Evolutionary conservation across 1,140 invertebrate species (phyloP), one percentile per base, ranked within the genome.

Genomic region (Homarus americanus): DNA sequence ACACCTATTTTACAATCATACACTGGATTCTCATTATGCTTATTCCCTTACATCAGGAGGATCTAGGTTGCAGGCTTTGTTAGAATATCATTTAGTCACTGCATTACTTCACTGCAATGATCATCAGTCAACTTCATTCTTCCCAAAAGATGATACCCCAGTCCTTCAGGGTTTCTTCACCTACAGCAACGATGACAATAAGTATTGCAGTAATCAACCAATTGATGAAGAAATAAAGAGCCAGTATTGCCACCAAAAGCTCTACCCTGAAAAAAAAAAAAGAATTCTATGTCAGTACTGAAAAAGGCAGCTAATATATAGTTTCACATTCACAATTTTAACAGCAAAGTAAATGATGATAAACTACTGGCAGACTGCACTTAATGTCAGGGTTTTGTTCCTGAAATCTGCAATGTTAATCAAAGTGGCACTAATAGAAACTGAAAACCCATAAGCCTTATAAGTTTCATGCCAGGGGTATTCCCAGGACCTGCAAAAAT

Each of bases 211-310:
- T 90, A 69, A 92, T 88, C 41, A 92, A 24, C 73, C 73, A 92
- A 40, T 97, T 95, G 38, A 96, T 95, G 9, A 97, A 94, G 66
- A 96, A 95, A 93, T 98, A 98, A 53, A 98, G 93, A 72, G 95
- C 96, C 41, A 98, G 95, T 69, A 97, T 94, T 49, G 96, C 95
- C 94, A 91, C 97, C 95, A 93, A 97, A 96, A 38, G 95, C 95
- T 2, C 96, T 95, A 94, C 96, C 96, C 97, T 98, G 95, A 90
- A 96, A 95, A 20, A 76, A 41, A 40, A 20, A 20, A 76, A 41
- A 3, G 72, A 34, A 34, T 69, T n/a, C n/a, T n/a, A n/a, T n/a
- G n/a, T n/a, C n/a, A n/a, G n/a, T n/a, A n/a, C n/a, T n/a, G n/a
- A n/a, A n/a, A n/a, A n/a, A n/a, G n/a, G 44, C 9, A 49, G 15